Conservation (phyloP, 2,113 vertebrate species). For the Cynoglossus semilaevis region DNA sequence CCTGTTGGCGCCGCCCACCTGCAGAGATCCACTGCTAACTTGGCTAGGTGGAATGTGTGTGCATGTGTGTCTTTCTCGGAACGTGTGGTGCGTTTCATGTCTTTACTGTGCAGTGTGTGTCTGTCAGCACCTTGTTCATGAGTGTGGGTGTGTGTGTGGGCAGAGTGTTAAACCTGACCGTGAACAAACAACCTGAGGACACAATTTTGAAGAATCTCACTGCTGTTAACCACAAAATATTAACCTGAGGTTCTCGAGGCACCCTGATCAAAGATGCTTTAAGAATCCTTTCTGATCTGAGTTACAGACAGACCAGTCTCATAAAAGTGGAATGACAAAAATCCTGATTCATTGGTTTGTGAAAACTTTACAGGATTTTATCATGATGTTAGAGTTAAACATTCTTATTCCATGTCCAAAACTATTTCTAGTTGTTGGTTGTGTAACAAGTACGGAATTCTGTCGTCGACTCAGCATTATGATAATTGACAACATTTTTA, state of each 20-base stretch:
- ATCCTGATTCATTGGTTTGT: too few relatives aligned
- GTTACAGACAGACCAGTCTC: slow-evolving; percentile 41
- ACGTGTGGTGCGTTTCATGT: slow-evolving; percentile 1
- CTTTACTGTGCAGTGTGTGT: neutral
- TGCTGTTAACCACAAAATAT: slow-evolving; percentile 59
- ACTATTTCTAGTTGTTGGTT: too few relatives aligned
- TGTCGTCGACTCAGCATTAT: too few relatives aligned
- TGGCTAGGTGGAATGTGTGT: slow-evolving; percentile 48
- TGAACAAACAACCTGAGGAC: slow-evolving; percentile 60
- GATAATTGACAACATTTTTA: too few relatives aligned
- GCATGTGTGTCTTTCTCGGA: slow-evolving; percentile 17
- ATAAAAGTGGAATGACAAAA: too few relatives aligned
- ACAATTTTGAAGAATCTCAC: slow-evolving; percentile 61
- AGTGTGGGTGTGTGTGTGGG: slow-evolving; percentile 58
- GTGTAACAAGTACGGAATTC: too few relatives aligned
- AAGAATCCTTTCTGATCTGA: slow-evolving; percentile 42
- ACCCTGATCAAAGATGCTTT: slow-evolving; percentile 46
- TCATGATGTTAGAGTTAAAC: too few relatives aligned
- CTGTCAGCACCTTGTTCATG: slow-evolving; percentile 41
- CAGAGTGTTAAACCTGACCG: slow-evolving; percentile 58
- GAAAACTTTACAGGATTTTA: too few relatives aligned
- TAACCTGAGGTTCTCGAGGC: slow-evolving; percentile 55
- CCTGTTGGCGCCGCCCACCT: slow-evolving; percentile 52
- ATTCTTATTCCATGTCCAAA: too few relatives aligned
- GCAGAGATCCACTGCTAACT: slow-evolving; percentile 47